Base-by-base conservation (phyloP, 30 jellyfish, hydroid and myxozoan genomes). In the Rhopilema esculentum region DNA sequence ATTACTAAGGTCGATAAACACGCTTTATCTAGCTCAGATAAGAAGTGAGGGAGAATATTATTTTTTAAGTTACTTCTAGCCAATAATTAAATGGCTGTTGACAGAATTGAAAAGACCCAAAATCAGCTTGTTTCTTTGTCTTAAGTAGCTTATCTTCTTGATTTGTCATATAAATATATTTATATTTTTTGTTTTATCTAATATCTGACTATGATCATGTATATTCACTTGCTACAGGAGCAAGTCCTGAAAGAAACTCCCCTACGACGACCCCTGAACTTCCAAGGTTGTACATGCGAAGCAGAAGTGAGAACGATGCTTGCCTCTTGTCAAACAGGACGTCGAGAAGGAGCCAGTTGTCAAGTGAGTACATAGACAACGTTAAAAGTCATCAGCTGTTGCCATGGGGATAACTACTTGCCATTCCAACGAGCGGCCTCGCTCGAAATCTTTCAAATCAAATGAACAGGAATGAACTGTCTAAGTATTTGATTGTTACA, bases 261-360 rank as follows among this genome's bases (percentile, higher is more conserved):
- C 27, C 31, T 64, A 21, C 1, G 23, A 33, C 73, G 25, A 75
- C 27, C 71, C 73, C 51, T 8, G 80, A 69, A 27, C 27, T 20
- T 20, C 73, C 72, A 7, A 16, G 73, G 22, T 27, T 77, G 63
- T 77, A 50, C 28, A n/a, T 50, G 77, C 72, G 88, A 51, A 77
- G 88, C 30, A 22, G 40, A 25, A 77, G 88, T 57, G 88, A 77
- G 40, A 57, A 52, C 30, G 88, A 51, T 75, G 49, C 82, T 8
- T 71, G 66, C n/a, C 22, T 25, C 32, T 29, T 1, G 6, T 2
- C 57, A 40, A 6, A 40, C 57, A 40, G 57, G 57, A 12, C 57
- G 12, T 6, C 57, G 12, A 40, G 57, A 12, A 40, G 12, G 12
- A 40, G 12, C 57, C 57, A 40, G 12, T 40, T 40, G 57, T 6